Evolutionary conservation across 2,888 invertebrate genomes (phyloP), one percentile per base, ranked within the genome.

Genomic region (Cryptocheilus praepositus): DNA sequence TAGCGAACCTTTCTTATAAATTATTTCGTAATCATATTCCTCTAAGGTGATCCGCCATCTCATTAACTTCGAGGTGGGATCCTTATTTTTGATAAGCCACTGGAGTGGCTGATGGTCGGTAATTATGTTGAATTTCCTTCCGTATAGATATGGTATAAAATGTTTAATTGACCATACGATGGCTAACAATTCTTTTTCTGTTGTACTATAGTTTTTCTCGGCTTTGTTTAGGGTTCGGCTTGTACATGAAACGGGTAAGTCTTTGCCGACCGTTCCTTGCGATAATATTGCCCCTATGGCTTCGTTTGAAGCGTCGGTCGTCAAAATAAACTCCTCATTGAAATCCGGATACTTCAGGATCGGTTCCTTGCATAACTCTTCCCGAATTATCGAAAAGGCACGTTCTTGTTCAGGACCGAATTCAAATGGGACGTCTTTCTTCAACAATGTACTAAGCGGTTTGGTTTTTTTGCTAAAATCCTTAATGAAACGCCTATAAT

Each of bases 31-130:
- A 36, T 85, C 79, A 59, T 81, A 86, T 64, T 86, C 85, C 55
- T 82, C 74, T 18, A 86, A 52, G 64, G 67, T 69, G 8, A 85
- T 56, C 61, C 81, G 64, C 83, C 85, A 87, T 57, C 83, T 56
- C 4, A 81, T 67, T 55, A 87, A 64, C 62, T 0, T 74, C 74
- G 19, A 11, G 36, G 64, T 71, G 2, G 84, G 83, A 13, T 86
- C 82, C 70, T 84, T 86, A 0, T 74, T 18, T 16, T 73, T 83
- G 46, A 84, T 79, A 5, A 89, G 64, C 83, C 84, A 87, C 2
- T 70, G 73, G 22, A 88, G 67, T 0, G 85, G 85, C 74, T 70
- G 64, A 71, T 89, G 87, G 69, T 89, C 88, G 0, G 82, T 88
- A 4, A 43, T 21, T 3, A 54, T 22, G 28, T 25, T 54, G 18